A percentile compares a stretch with the other conserved stretches of the same genome.
These are phyloP conservation scores for Petrophora chlorosata DNA, from an alignment of 2,888 invertebrate species.

Conservation along the genomic window DNA sequence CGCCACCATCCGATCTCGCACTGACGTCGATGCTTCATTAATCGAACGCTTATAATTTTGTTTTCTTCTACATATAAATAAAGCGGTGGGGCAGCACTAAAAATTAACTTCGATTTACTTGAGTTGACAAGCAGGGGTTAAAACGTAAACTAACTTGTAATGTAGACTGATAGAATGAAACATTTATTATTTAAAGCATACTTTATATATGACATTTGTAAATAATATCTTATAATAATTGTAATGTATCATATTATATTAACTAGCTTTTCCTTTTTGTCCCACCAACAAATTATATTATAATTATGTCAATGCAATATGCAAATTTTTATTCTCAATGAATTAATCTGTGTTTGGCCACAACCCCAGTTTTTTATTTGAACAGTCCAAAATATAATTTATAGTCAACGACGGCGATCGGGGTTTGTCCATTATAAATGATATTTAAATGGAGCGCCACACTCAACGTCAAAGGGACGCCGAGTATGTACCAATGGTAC, in stretches of 20 bases:
- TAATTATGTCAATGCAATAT: conserved; percentile 41
- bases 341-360: conserved; percentile 1
- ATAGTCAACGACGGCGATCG: too few species aligned
- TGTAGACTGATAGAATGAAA: conserved; percentile 53
- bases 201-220: conserved; percentile 56
- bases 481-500: too few species aligned
- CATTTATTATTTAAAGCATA: conserved; percentile 71
- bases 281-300: conserved; percentile 64
- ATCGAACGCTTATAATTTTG: conserved; percentile 43
- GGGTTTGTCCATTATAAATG: too few species aligned
- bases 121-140: conserved; percentile 37
- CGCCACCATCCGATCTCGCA: conserved; percentile 24
- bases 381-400: too few species aligned
- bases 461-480: too few species aligned
- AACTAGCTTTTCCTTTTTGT: conserved; percentile 66
- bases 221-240: too few species aligned
- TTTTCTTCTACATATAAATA: conserved; percentile 41
- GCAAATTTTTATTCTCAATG: conserved; percentile 3
- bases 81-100: conserved; percentile 59
- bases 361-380: too few species aligned
- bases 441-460: too few species aligned
- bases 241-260: conserved; percentile 51
- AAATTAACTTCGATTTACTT: conserved; percentile 44
- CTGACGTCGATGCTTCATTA: conserved; percentile 32
- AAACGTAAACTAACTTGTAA: conserved; percentile 39